phyloP scores from a whole-genome alignment of 2,113 vertebrate species.

The Bos taurus region DNA sequence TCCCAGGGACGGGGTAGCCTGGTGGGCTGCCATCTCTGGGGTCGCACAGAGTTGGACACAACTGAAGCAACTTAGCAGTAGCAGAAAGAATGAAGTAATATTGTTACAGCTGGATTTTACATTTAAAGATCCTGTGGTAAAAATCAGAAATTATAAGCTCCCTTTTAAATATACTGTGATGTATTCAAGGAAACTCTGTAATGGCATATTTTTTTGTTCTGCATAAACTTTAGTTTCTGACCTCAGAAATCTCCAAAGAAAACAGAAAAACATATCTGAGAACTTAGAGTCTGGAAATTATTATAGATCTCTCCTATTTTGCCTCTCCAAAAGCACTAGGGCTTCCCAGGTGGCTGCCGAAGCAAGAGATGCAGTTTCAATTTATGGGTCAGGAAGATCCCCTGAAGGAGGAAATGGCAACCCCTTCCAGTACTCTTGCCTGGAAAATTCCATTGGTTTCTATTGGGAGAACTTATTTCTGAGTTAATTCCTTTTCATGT shows the following conservation, averaged over 20 bases:
- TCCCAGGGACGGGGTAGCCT: too few species aligned
- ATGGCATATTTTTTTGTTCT: background rate
- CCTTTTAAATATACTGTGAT: background rate
- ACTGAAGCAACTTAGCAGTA: too few species aligned
- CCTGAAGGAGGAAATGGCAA: background rate
- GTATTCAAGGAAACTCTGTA: background rate
- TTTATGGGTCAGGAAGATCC: background rate
- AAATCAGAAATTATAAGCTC: background rate
- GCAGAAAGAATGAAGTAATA: background rate
- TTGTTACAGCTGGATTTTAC: background rate
- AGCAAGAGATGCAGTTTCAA: background rate
- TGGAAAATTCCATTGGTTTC: background rate
- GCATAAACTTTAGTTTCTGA: background rate
- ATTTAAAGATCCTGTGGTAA: background rate
- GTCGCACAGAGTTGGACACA: too few species aligned
- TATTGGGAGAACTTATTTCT: background rate
- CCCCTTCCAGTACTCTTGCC: background rate
- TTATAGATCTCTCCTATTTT: background rate
- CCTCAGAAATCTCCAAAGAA: background rate
- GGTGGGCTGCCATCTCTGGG: too few species aligned
- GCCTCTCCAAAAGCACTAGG: background rate
- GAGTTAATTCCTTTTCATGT: background rate
- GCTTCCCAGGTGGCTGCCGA: background rate
- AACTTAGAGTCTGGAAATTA: background rate
- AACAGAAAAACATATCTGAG: background rate